Conservation (phyloP, 2,113 vertebrate species). For the Dicrurus megarhynchus region DNA sequence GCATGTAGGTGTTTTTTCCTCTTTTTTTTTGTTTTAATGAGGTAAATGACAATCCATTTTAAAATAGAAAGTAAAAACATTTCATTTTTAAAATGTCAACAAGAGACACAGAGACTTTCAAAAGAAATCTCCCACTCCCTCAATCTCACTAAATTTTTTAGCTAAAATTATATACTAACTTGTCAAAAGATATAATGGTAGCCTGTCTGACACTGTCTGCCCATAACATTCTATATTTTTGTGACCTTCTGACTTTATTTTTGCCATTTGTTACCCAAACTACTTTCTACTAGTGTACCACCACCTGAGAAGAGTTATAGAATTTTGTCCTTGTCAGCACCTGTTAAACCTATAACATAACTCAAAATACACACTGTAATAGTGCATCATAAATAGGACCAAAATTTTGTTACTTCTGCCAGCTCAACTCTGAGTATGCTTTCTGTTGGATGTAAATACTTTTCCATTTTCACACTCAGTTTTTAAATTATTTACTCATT, state of each 20-base stretch:
- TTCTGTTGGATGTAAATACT: not conserved
- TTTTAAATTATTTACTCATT: not conserved
- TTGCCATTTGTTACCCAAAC: not conserved
- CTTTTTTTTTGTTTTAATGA: not conserved
- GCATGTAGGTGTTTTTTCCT: not conserved
- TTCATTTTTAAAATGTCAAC: not conserved
- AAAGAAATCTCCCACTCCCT: not conserved
- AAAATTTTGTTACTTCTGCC: not conserved
- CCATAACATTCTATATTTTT: not conserved
- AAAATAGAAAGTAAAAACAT: not conserved
- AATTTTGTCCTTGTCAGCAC: not conserved
- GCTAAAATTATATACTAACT: not conserved
- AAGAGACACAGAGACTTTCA: not conserved
- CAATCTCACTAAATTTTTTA: not conserved
- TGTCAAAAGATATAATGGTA: not conserved
- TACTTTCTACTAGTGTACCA: not conserved
- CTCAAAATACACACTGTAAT: not conserved
- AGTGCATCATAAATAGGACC: not conserved
- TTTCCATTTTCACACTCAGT: not conserved
- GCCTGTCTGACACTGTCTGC: not conserved
- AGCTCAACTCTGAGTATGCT: not conserved
- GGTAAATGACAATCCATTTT: not conserved
- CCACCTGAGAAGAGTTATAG: not conserved
- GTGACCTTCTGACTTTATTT: not conserved
- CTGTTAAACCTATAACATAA: not conserved